phyloP scores from a whole-genome alignment of 2,888 invertebrate genomes.

The Tetragnatha montana region DNA sequence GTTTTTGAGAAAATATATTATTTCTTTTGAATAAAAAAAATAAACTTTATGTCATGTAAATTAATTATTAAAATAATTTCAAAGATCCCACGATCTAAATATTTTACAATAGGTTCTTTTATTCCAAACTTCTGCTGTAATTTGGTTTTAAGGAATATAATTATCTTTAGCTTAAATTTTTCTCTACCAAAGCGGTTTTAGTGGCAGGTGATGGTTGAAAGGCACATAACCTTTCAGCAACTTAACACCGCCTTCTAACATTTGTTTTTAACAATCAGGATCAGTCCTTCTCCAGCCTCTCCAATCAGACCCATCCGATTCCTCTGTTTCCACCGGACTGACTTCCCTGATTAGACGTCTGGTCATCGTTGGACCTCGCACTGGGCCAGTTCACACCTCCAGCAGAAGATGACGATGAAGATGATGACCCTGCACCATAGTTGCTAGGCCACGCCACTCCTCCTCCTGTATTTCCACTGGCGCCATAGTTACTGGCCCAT shows the following conservation, averaged over 20 bases:
- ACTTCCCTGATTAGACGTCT: constrained; percentile 12
- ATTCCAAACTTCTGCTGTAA: not conserved
- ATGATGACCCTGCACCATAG: not conserved
- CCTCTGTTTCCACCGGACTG: constrained; percentile 52
- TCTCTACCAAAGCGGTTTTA: not conserved
- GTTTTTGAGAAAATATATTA: no score
- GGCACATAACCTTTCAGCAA: not conserved
- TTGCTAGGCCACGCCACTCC: constrained; percentile 48
- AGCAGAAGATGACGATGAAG: constrained; percentile 26
- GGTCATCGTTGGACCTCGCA: not conserved
- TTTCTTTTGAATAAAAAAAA: no score
- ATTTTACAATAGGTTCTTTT: no score
- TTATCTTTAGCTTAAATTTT: constrained; percentile 1
- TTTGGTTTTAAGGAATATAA: not conserved
- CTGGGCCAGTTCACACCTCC: constrained; percentile 48
- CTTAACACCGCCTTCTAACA: not conserved
- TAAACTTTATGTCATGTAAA: no score
- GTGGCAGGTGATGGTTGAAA: not conserved
- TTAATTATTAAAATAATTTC: no score
- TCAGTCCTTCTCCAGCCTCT: not conserved
- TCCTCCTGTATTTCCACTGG: constrained; percentile 29
- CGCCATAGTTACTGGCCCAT: constrained; percentile 36
- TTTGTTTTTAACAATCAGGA: constrained; percentile 26
- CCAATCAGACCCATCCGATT: constrained; percentile 60
- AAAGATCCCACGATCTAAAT: no score